Percentiles rank a stretch among this genome's conserved stretches.
Conservation (phyloP, 2,113 vertebrate species). For the Siniperca chuatsi region DNA sequence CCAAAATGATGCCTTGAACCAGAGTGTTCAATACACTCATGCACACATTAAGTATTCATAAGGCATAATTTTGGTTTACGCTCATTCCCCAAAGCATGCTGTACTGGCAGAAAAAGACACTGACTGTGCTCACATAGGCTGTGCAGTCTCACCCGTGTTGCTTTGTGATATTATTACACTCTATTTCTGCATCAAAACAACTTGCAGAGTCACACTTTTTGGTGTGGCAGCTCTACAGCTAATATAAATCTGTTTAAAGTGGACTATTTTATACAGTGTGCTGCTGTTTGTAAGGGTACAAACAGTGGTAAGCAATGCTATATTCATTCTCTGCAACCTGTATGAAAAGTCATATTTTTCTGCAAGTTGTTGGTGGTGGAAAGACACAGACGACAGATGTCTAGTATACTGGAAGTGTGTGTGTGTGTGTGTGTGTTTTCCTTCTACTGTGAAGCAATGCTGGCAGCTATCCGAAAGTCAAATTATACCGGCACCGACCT, state of each 20-base stretch:
- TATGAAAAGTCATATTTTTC: not conserved
- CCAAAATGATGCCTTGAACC: not conserved
- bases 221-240: not conserved
- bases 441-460: not conserved
- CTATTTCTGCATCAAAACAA: not conserved
- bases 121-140: not conserved
- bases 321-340: not conserved
- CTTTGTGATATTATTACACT: not conserved
- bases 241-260: not conserved
- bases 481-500: slow-evolving; percentile 8
- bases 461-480: slow-evolving; percentile 11
- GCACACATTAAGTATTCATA: not conserved
- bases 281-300: not conserved
- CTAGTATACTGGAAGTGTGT: not conserved
- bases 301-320: not conserved
- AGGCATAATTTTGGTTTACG: slow-evolving; percentile 4
- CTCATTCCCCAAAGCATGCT: not conserved
- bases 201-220: not conserved
- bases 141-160: not conserved
- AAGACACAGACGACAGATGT: slow-evolving; percentile 2
- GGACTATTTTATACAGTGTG: not conserved
- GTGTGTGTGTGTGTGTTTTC: not conserved
- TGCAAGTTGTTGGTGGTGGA: not conserved
- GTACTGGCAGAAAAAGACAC: not conserved
- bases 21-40: not conserved